Percentiles rank a stretch among this genome's conserved stretches.
Conservation (phyloP, 2,888 invertebrate species). For the Mythimna pallens region DNA sequence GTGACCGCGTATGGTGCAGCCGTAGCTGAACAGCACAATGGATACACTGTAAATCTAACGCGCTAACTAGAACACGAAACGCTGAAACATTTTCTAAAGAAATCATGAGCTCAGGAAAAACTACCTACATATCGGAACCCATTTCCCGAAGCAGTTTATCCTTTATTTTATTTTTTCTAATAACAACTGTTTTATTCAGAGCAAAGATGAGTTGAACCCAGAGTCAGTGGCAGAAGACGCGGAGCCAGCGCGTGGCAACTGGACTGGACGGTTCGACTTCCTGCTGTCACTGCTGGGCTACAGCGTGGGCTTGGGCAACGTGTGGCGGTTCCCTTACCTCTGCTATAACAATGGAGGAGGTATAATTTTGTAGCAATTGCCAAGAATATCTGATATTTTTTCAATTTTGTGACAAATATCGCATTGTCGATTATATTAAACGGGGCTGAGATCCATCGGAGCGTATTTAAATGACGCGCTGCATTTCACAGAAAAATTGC, state of each 20-base stretch:
- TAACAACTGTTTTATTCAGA: conserved; percentile 63
- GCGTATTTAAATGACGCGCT: conserved; percentile 1
- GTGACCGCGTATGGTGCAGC: background rate
- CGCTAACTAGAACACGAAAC: background rate
- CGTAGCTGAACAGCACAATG: background rate
- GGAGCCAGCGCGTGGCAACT: conserved; percentile 92
- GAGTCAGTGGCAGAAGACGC: conserved; percentile 74
- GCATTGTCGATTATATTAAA: background rate
- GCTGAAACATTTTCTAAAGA: background rate
- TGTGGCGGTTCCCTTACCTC: conserved; percentile 94
- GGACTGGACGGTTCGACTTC: conserved; percentile 94
- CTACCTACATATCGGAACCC: background rate
- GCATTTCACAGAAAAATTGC: conserved; percentile 10
- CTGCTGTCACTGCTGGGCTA: conserved; percentile 93
- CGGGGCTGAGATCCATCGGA: background rate
- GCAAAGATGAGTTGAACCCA: conserved; percentile 73
- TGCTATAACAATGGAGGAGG: conserved; percentile 95
- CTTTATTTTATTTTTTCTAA: background rate
- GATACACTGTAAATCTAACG: background rate
- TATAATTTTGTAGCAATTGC: conserved; percentile 63
- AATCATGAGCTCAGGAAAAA: background rate
- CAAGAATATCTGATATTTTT: background rate
- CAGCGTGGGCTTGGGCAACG: conserved; percentile 94
- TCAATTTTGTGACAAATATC: background rate
- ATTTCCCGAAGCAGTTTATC: background rate